Evolutionary conservation across 2,113 vertebrate species (phyloP), one percentile per base, ranked within the genome.

Genomic region (Myodes glareolus): DNA sequence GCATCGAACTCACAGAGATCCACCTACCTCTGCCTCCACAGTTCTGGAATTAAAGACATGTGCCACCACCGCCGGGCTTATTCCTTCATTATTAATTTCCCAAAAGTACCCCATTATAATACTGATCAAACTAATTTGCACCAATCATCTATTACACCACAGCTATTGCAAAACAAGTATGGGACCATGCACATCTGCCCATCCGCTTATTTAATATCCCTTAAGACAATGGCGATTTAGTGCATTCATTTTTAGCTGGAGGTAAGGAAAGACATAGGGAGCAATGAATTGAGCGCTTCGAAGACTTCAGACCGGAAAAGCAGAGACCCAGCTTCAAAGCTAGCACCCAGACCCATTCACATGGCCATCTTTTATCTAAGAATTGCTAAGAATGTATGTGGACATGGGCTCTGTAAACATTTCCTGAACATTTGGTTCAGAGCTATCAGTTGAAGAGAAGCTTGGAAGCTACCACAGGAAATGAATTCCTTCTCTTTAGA

Each of bases 1-100:
- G 55, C 55, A 17, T 58, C 13, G 55, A 58, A 58, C 55, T 58
- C 55, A 58, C 1, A 58, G 55, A 58, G 5, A 58, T 6, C 55
- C 58, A 58, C 58, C 58, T 58, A 6, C 58, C 58, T 58, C 58
- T 21, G 19, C 58, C 58, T 58, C 58, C 58, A 6, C 19, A 21
- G 58, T 58, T 6, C 6, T 58, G 58, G 58, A 19, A 58, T 58
- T 58, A 58, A 58, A 58, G 19, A 19, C 6, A 2, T 58, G 58
- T 7, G 5, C 55, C 55, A 58, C 55, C 5, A 58, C 55, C 1
- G 1, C 19, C 19, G 1, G 19, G 55, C 85, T 97, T 98, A 95
- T 85, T 98, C 93, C 90, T 97, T 91, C 86, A 97, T 95, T 98
- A 96, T 97, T 84, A 96, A 92, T 97, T 96, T 98, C 73, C 39